A percentile compares a stretch with the other conserved stretches of the same genome.
phyloP scores from a whole-genome alignment of 53 echinoderm and acorn worm species.

The Patiria pectinifera region DNA sequence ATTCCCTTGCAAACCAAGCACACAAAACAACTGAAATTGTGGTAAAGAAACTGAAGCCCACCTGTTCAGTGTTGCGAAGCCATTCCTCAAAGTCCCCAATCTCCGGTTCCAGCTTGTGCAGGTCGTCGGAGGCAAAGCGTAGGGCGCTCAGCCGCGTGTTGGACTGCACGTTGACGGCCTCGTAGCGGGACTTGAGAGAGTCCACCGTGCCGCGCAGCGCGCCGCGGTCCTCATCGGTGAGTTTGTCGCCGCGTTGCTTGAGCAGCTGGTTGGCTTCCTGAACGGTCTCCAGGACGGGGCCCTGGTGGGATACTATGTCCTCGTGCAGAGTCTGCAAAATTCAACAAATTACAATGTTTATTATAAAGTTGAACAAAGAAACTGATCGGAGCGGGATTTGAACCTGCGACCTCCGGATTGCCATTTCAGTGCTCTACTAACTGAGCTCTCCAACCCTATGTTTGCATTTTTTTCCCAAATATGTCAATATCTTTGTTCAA shows the following conservation, averaged over 20 bases:
- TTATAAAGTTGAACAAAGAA: no score
- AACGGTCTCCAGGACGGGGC: conserved; percentile 86
- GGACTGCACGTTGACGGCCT: conserved; percentile 90
- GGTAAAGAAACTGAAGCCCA: not conserved
- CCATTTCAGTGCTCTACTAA: no score
- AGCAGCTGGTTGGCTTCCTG: conserved; percentile 94
- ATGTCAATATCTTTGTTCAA: no score
- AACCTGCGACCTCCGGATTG: no score
- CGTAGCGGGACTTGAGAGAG: conserved; percentile 89
- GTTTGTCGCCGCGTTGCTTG: conserved; percentile 87
- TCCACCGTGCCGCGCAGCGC: conserved; percentile 65
- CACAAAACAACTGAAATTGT: no score
- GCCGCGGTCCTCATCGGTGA: conserved; percentile 77
- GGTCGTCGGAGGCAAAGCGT: conserved; percentile 81
- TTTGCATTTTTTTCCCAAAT: no score
- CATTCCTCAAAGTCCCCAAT: conserved; percentile 84
- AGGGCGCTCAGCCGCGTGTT: conserved; percentile 82
- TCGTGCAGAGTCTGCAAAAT: conserved; percentile 81
- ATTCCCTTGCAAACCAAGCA: no score
- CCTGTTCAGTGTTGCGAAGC: conserved; percentile 86
- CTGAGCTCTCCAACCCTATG: no score
- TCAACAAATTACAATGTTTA: no score
- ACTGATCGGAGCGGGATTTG: no score
- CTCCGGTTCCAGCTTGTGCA: conserved; percentile 89
- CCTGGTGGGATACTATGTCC: conserved; percentile 92